Evolutionary conservation across 2,888 invertebrate genomes (phyloP), one percentile per base, ranked within the genome.

Genomic region (Catocala nupta): DNA sequence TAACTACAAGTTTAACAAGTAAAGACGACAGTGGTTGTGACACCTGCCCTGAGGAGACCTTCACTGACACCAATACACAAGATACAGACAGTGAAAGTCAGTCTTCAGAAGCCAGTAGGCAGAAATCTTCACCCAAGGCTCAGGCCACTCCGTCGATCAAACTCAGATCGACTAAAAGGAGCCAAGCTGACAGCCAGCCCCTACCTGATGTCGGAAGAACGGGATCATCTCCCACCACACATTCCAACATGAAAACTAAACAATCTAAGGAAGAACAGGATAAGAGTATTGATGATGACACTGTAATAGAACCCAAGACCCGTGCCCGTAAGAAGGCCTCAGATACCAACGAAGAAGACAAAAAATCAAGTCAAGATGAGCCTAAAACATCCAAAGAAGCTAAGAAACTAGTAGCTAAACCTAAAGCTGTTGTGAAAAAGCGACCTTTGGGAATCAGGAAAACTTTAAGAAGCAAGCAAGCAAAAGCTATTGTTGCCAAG

Each of bases 171-270:
- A 77, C 80, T 79, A 74, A 78, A 73, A 77, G 71, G 74, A 75
- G 75, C 68, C 78, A 80, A 81, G 77, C 79, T 77, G 87, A 87
- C 73, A 75, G 71, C 55, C 75, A 86, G 80, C 72, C 74, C 83
- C 77, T 88, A 87, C 93, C 94, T 93, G 84, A 94, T 94, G 94
- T 93, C 94, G 92, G 86, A 88, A 85, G 83, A 88, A 92, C 91
- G 88, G 90, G 89, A 83, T 78, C 80, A 81, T 81, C 85, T 89
- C 87, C 90, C 89, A 88, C 88, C 87, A 87, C 82, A 92, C 91
- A 94, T 93, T 93, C 92, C 93, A 94, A 87, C 89, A 94, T 94
- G 94, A 94, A 94, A 90, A 93, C 94, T 77, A 94, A 94, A 84
- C 93, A 94, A 82, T 75, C 78, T 63, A 94, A 93, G 82, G 93